Percentiles rank a stretch among this genome's conserved stretches.
These are phyloP conservation scores for Heterohyrax brucei DNA, from an alignment of 2,797 vertebrate genomes.

Conservation along the genomic window DNA sequence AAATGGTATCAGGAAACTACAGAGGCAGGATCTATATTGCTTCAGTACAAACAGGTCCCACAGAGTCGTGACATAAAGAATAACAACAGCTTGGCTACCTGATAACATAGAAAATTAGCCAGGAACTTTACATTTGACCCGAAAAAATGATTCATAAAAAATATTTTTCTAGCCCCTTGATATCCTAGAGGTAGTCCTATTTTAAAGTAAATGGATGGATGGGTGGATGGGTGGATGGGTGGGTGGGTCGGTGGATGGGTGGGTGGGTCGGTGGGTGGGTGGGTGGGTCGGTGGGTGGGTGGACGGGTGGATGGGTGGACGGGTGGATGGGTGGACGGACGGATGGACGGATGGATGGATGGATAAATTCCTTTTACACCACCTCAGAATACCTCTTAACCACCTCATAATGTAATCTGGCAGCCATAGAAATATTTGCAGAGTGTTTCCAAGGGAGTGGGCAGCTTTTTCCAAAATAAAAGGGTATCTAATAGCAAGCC, in stretches of 20 bases:
- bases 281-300: too few species aligned
- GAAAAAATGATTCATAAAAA: constrained; percentile 42
- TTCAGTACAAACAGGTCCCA: background rate
- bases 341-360: too few species aligned
- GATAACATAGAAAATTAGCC: constrained; percentile 12
- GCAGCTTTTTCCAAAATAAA: constrained; percentile 34
- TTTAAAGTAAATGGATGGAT: background rate
- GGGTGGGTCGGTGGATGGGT: too few species aligned
- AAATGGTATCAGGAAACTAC: constrained; percentile 1
- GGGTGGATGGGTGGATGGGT: too few species aligned
- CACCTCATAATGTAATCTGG: constrained; percentile 6
- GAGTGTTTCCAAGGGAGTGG: background rate
- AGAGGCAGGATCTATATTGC: background rate
- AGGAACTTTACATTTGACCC: background rate
- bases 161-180: background rate
- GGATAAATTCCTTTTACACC: background rate
- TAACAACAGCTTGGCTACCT: background rate
- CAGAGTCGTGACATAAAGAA: background rate
- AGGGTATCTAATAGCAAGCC: background rate
- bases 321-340: too few species aligned
- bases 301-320: too few species aligned
- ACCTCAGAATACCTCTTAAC: background rate
- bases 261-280: too few species aligned
- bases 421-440: background rate
- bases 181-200: background rate